Conservation (phyloP, 2,797 vertebrate species). For the Mormyrops attenuatus region DNA sequence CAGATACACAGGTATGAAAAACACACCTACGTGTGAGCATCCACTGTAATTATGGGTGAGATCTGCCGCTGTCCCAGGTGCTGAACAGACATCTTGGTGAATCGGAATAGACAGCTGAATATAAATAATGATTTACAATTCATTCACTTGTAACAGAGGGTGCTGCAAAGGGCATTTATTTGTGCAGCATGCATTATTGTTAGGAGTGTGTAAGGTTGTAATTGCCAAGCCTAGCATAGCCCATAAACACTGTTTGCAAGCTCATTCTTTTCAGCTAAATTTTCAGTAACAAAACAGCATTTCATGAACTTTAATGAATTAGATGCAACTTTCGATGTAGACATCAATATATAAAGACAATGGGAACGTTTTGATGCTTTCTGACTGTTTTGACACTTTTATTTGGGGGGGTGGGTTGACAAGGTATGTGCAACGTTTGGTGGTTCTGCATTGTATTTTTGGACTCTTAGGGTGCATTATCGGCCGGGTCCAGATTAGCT, state of each 20-base stretch:
- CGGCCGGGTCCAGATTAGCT: background rate
- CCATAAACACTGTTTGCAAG: background rate
- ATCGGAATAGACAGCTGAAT: background rate
- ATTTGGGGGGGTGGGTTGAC: background rate
- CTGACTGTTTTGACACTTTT: background rate
- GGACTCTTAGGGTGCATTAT: background rate
- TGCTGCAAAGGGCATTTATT: background rate
- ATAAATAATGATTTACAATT: background rate
- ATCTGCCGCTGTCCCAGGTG: background rate
- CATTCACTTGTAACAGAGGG: background rate
- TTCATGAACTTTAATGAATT: background rate
- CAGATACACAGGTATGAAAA: background rate
- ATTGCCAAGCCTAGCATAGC: background rate
- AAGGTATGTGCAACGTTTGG: background rate
- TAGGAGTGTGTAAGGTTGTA: background rate
- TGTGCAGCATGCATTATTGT: background rate
- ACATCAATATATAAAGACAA: background rate
- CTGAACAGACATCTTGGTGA: background rate
- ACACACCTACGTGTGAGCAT: background rate
- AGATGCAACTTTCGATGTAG: background rate
- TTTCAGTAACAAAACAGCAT: background rate
- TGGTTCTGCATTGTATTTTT: background rate
- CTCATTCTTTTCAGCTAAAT: background rate
- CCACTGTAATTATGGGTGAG: background rate
- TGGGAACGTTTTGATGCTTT: background rate